These are phyloP conservation scores for Taenioides sp. DNA, from an alignment of 2,797 vertebrate genomes.

Conservation along the genomic window DNA sequence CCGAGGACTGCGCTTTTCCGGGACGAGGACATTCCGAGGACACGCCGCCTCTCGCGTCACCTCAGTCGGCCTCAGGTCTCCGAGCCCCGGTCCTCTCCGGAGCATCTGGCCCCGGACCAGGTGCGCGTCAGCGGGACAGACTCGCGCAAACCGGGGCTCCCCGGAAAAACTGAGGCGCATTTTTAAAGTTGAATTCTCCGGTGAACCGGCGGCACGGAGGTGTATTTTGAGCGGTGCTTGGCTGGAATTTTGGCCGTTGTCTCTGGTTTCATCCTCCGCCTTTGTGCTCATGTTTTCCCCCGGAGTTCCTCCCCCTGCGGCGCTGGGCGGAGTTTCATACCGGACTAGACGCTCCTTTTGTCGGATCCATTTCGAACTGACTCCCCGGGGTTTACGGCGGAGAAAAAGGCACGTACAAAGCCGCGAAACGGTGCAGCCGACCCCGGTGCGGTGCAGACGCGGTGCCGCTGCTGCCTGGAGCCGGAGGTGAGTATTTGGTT, in stretches of 20 bases:
- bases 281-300: conserved; percentile 76
- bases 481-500: conserved; percentile 64
- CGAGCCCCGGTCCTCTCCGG: conserved; percentile 21
- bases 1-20: neutral
- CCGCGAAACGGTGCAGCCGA: conserved; percentile 37
- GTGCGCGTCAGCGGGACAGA: conserved; percentile 6
- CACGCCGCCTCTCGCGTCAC: conserved; percentile 5
- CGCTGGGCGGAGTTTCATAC: conserved; percentile 87
- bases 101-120: conserved; percentile 47
- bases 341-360: conserved; percentile 85
- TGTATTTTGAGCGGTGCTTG: conserved; percentile 12
- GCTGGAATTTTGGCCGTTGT: conserved; percentile 44
- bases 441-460: conserved; percentile 28
- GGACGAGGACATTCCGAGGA: neutral
- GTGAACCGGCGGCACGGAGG: neutral
- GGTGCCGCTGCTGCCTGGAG: conserved; percentile 21
- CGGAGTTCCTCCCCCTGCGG: conserved; percentile 87
- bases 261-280: conserved; percentile 74
- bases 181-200: neutral
- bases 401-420: conserved; percentile 65
- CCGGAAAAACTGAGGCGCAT: neutral
- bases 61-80: conserved; percentile 19
- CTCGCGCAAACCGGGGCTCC: neutral
- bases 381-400: conserved; percentile 80
- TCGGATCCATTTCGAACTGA: conserved; percentile 82